Evolutionary conservation across 2,113 vertebrate genomes (phyloP), one percentile per base, ranked within the genome.

Genomic region (Choloepus hoffmanni): DNA sequence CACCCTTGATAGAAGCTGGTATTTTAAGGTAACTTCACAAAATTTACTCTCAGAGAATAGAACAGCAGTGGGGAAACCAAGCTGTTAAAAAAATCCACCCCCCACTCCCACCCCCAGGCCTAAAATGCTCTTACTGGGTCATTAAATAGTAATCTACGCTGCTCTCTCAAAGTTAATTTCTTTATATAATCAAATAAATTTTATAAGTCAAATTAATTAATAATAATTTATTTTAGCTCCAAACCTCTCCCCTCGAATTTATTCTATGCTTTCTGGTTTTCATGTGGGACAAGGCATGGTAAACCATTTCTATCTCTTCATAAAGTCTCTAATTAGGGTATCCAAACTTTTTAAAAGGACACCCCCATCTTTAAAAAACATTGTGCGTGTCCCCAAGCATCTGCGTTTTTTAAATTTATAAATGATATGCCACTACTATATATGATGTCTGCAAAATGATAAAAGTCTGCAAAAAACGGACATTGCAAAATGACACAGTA

Each of bases 31-130:
- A 85, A 82, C 43, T 45, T 73, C 67, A 28, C 9, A 0, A 74
- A 95, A 81, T 88, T 95, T 30, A 53, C 33, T 65, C 53, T 78
- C 72, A 89, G 53, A 96, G 68, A 78, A 68, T 0, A 90, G 50
- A 68, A 65, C 40, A 62, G 68, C 33, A 86, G 58, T 43, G 65
- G 60, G 63, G 76, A 95, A 90, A 84, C 50, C 62, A 89, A 58
- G 19, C 36, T 53, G 60, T 8, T 11, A 40, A 63, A 67, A 23
- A 91, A 77, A 65, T 14, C 48, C 82, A 21, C 7, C 43, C 19
- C n/a, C 21, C 7, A 58, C 7, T 58, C 7, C 19, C 55, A 58
- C 19, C 55, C 15, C 55, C 12, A 23, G 55, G 33, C 36, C 50
- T 74, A 26, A 78, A 43, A 91, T 33, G 6, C 30, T 78, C 55